Percentiles rank a stretch among this genome's conserved stretches.
phyloP scores from a whole-genome alignment of 2,888 invertebrate genomes.

The Minunthozetes semirufus region DNA sequence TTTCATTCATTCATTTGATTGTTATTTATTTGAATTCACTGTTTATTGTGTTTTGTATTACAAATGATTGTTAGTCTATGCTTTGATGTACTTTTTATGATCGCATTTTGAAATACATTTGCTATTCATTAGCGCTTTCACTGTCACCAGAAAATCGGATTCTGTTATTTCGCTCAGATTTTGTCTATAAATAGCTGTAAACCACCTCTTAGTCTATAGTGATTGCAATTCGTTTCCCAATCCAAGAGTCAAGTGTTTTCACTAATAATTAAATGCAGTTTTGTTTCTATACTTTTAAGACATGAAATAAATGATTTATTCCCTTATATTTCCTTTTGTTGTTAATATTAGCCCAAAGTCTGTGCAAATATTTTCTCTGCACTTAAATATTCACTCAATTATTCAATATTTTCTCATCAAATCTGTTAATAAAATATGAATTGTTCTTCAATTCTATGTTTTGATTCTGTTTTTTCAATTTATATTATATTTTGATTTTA shows the following conservation, averaged over 20 bases:
- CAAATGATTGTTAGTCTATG: neutral
- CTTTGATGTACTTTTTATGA: neutral
- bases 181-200: constrained; percentile 17
- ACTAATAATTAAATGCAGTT: constrained; percentile 18
- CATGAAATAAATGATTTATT: neutral
- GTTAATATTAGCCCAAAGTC: neutral
- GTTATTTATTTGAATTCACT: neutral
- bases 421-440: neutral
- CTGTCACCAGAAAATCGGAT: neutral
- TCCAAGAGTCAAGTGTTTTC: constrained; percentile 19
- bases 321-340: neutral
- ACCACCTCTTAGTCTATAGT: neutral
- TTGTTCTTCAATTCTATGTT: neutral
- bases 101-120: too few species aligned
- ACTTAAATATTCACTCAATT: neutral
- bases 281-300: neutral
- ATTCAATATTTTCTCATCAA: neutral
- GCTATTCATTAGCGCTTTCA: constrained; percentile 4
- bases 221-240: constrained; percentile 16
- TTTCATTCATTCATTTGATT: neutral
- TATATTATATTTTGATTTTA: neutral
- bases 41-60: neutral
- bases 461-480: too few species aligned
- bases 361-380: neutral
- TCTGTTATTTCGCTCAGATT: neutral